phyloP scores from a whole-genome alignment of 2,113 vertebrate genomes.

The Pygoscelis adeliae region DNA sequence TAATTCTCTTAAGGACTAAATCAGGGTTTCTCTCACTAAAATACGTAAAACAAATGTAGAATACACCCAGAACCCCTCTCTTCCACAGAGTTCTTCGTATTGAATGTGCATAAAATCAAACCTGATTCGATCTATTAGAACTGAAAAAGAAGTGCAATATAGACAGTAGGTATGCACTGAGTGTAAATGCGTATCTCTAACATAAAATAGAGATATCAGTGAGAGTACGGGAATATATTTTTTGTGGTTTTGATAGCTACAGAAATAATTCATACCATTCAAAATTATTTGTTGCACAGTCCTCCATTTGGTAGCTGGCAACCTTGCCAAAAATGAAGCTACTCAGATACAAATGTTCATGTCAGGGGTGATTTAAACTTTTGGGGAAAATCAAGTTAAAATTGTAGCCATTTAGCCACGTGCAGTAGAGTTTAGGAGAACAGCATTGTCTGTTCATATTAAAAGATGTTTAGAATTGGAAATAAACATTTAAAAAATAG shows the following conservation, averaged over 20 bases:
- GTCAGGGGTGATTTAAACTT: neutral
- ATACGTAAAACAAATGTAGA: neutral
- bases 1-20: slow-evolving; percentile 42
- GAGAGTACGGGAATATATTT: neutral
- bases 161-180: neutral
- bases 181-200: neutral
- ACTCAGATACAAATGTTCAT: neutral
- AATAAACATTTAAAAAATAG: neutral
- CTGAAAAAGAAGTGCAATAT: neutral
- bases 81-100: neutral
- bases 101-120: neutral
- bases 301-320: neutral
- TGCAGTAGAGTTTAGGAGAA: neutral
- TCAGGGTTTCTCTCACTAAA: slow-evolving; percentile 16
- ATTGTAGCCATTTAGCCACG: neutral
- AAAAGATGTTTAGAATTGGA: neutral
- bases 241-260: neutral
- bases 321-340: neutral
- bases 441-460: neutral
- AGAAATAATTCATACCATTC: neutral
- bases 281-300: neutral
- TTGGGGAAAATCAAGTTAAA: neutral
- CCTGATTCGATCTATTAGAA: neutral
- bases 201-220: neutral
- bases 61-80: neutral